Evolutionary conservation across 2,113 vertebrate species (phyloP).

Genomic region (Tupaia tana): DNA sequence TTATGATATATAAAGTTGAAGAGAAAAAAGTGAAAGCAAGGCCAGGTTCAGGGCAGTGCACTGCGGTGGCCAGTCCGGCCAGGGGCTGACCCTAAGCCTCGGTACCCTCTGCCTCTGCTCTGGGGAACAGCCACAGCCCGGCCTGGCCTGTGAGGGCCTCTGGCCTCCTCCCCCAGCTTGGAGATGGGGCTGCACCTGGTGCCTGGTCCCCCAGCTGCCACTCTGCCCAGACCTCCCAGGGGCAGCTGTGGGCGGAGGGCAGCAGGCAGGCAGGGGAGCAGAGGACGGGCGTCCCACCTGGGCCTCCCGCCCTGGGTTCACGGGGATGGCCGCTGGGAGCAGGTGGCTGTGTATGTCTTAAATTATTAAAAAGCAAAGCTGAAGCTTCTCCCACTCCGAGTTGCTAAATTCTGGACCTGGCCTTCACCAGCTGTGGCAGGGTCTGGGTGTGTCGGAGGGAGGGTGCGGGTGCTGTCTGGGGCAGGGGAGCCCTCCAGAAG

Average conservation of each 20-base stretch:
- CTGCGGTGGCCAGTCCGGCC: neutral
- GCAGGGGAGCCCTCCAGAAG: too few relatives aligned
- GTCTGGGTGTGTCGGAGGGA: neutral
- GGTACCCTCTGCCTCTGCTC: neutral
- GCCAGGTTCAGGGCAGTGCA: neutral
- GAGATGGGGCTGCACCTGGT: conserved; percentile 10
- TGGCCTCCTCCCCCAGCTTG: conserved; percentile 17
- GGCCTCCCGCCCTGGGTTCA: too few relatives aligned
- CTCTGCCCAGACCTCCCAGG: conserved; percentile 40
- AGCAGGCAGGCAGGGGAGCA: neutral
- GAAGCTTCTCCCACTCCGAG: neutral
- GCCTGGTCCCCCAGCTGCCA: conserved; percentile 55
- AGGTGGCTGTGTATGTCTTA: conserved; percentile 46
- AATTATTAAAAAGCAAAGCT: conserved; percentile 74
- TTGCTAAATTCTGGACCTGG: neutral
- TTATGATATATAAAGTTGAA: neutral
- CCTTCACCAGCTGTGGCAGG: neutral
- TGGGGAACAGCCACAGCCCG: neutral
- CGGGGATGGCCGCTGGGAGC: neutral
- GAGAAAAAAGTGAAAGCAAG: neutral
- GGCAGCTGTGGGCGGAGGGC: neutral
- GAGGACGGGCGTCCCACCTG: neutral
- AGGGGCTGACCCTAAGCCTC: neutral
- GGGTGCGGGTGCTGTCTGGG: neutral
- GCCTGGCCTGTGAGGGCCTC: neutral